Base-by-base conservation (phyloP, 2,888 invertebrate genomes). In the Alloscopus bannaensis region DNA sequence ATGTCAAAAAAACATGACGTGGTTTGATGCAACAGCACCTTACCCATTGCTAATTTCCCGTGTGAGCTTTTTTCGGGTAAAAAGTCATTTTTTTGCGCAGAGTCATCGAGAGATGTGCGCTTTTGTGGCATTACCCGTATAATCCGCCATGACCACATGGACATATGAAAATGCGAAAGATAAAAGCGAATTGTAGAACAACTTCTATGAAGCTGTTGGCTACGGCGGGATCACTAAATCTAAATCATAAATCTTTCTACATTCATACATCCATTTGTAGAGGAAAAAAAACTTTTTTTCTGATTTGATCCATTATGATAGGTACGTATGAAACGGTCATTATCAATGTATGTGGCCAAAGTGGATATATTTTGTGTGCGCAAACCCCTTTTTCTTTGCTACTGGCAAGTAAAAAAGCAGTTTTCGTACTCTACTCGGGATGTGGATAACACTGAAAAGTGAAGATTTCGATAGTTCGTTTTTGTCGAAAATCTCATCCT, bases 251-350 rank as follows among this genome's bases (percentile, higher is more conserved):
- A 28, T 68, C 22, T 57, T 69, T 40, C 45, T 40, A 28, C 36
- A 28, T 69, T 69, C 47, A 47, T 55, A 36, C 13, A 8, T 6
- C 8, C 6, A 36, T 36, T 8, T 36, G 6, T 6, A 8, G 36
- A 45, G n/a, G 45, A 45, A n/a, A n/a, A n/a, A n/a, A n/a, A n/a
- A n/a, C n/a, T n/a, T 45, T 45, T 50, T 73, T 3, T 29, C 18
- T 64, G 64, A 55, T 73, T 73, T 73, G 64, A 73, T 65, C 72
- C 55, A 73, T 64, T 55, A 73, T 42, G 29, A 55, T 62, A 40
- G 59, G 42, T 57, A 60, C 50, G 52, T 71, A 50, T 18, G 36
- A 50, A 71, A 24, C 22, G 59, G 31, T 47, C 4, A 18, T 47
- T 52, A 52, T 52, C 62, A 71, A 52, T 52, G 50, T 45, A 29